Base-by-base conservation (phyloP, 1,140 invertebrate genomes). In the Pogonognathellus flavescens region DNA sequence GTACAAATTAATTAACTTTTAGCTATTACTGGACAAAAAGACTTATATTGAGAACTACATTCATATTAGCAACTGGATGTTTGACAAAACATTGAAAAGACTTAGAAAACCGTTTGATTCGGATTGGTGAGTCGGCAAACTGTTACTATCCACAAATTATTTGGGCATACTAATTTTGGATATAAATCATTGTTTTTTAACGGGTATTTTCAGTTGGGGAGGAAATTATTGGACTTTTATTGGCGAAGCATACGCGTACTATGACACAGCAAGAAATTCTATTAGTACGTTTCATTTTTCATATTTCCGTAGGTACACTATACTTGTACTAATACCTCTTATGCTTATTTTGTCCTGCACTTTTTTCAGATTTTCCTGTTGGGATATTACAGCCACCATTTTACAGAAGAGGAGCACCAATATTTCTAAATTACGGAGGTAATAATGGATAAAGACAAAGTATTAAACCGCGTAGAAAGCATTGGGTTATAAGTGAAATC, bases 311-410 rank as follows among this genome's bases (percentile, higher is more conserved):
- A n/a, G n/a, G n/a, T n/a, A 50, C n/a, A 80, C 13, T 16, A 50
- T 52, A 76, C 49, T 66, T n/a, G 62, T 50, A 11, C 50, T 20
- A 53, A 53, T 53, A 53, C 7, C 52, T 53, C 7, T 70, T 72
- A 84, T 9, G 9, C 53, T 50, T 72, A n/a, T n/a, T n/a, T n/a
- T n/a, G n/a, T n/a, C n/a, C n/a, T n/a, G n/a, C n/a, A n/a, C n/a
- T n/a, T 76, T 49, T 62, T 52, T 55, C 0, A 94, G 94, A 94
- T 16, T 94, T 95, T 90, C 94, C 94, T 7, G 94, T 94, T 22
- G 94, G 94, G 72, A 94, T 94, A 83, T 90, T 95, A 14, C 94
- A 94, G 88, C 93, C 93, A 41, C 94, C 94, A 14, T 94, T 95
- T 89, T 95, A 94, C 85, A 93, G 93, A 85, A 94, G 93, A 88